These are phyloP conservation scores for Struthio camelus DNA, from an alignment of 2,113 vertebrate genomes.

Conservation along the genomic window DNA sequence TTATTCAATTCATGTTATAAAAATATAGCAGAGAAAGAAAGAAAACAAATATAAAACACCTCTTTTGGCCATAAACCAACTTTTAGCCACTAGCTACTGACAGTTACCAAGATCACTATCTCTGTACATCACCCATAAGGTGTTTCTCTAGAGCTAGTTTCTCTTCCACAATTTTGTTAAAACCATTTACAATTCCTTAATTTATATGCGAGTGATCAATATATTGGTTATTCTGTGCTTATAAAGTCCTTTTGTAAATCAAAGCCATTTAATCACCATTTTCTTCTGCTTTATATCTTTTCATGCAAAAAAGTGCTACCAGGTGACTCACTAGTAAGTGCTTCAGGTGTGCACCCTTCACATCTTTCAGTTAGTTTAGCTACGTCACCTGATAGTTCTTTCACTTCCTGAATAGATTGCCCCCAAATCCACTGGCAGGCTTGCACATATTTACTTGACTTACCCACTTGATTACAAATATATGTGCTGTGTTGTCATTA, in stretches of 20 bases:
- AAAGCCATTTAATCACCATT: background rate
- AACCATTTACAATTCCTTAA: background rate
- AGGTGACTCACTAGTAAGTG: background rate
- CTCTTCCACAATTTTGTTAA: background rate
- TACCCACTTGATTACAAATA: background rate
- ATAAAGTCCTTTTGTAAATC: background rate
- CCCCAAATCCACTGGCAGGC: background rate
- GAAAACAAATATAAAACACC: background rate
- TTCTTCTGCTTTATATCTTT: background rate
- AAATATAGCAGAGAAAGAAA: background rate
- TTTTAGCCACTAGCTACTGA: background rate
- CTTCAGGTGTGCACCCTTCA: background rate
- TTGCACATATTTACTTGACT: background rate
- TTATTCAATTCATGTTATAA: background rate
- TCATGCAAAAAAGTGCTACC: background rate
- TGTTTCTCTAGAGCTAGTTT: background rate
- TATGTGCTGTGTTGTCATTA: background rate
- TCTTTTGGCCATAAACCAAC: background rate
- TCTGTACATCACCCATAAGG: background rate
- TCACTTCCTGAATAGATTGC: background rate
- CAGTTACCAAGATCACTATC: background rate
- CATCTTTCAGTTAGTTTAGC: background rate
- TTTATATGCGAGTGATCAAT: background rate
- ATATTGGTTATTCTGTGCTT: background rate
- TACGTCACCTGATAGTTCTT: background rate